These are phyloP conservation scores for Peucedramus taeniatus DNA, from an alignment of 2,113 vertebrate species.

Conservation along the genomic window DNA sequence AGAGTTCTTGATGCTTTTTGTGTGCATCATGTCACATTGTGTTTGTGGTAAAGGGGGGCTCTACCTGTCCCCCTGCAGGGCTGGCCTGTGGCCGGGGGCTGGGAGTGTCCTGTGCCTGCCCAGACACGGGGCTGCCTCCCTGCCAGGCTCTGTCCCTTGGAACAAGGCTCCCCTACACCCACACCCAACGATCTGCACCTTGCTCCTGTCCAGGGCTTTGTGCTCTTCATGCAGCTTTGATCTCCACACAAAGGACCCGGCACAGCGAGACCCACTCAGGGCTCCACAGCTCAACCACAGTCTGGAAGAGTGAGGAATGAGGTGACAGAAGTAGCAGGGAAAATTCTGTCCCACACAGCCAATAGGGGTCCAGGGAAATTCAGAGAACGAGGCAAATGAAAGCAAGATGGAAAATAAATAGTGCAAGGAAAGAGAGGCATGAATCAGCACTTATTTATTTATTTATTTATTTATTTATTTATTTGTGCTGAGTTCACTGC, in stretches of 20 bases:
- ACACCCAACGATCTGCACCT: rapidly evolving
- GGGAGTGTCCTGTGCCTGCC: rapidly evolving
- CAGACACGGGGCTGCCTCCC: rapidly evolving
- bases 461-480: neutral
- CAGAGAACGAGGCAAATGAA: neutral
- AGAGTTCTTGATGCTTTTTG: neutral
- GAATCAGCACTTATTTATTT: neutral
- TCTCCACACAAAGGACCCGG: neutral
- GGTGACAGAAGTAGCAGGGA: neutral
- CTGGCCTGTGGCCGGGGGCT: neutral
- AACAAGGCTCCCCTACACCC: rapidly evolving
- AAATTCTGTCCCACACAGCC: neutral
- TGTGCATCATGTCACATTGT: rapidly evolving
- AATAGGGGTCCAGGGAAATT: neutral
- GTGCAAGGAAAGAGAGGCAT: neutral
- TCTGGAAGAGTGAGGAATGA: neutral
- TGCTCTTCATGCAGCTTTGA: rapidly evolving
- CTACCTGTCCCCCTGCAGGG: rapidly evolving
- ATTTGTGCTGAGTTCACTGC: neutral
- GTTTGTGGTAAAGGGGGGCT: neutral
- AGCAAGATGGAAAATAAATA: neutral
- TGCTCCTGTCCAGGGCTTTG: rapidly evolving
- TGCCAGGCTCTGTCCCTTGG: rapidly evolving
- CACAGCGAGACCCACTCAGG: neutral
- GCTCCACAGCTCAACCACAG: neutral